Evolutionary conservation across 2,797 vertebrate species (phyloP).

Genomic region (Malacoctenus gilli): DNA sequence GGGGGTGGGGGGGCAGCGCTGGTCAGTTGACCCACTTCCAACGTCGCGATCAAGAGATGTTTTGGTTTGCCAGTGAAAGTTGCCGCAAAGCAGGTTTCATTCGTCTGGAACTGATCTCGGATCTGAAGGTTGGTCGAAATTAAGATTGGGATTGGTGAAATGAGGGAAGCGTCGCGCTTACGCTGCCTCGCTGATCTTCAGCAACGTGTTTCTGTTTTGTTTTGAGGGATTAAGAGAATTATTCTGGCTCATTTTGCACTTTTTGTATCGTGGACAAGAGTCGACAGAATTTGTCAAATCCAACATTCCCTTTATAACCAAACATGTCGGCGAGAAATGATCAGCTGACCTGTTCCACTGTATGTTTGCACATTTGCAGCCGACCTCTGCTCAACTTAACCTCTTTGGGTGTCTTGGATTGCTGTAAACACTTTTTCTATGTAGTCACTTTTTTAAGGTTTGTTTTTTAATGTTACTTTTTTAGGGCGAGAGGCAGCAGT

Average conservation of each 20-base stretch:
- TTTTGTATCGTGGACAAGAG: conserved; percentile 52
- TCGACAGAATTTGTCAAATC: conserved; percentile 30
- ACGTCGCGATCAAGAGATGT: too few relatives aligned
- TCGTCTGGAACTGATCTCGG: too few relatives aligned
- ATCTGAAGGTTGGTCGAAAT: too few relatives aligned
- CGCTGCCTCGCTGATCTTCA: conserved; percentile 31
- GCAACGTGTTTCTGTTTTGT: conserved; percentile 13
- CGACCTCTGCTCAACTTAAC: conserved; percentile 33
- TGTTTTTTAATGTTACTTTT: conserved; percentile 24
- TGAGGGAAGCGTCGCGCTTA: too few relatives aligned
- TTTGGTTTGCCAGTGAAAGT: too few relatives aligned
- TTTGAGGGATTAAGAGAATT: too few relatives aligned
- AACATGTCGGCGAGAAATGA: conserved; percentile 17
- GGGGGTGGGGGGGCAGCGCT: too few relatives aligned
- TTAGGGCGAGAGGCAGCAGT: conserved; percentile 21
- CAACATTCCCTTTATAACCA: conserved; percentile 61
- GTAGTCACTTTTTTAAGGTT: conserved; percentile 29
- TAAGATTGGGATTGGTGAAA: too few relatives aligned
- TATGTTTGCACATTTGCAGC: conserved; percentile 65
- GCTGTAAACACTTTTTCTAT: conserved; percentile 62
- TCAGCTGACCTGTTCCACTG: conserved; percentile 24
- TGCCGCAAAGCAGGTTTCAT: too few relatives aligned
- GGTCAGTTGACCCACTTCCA: too few relatives aligned
- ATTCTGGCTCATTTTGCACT: conserved; percentile 69
- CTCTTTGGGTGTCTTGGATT: conserved; percentile 51